A percentile compares a stretch with the other conserved stretches of the same genome.
Conservation (phyloP, 2,113 vertebrate genomes). For the Sminthopsis crassicaudata region DNA sequence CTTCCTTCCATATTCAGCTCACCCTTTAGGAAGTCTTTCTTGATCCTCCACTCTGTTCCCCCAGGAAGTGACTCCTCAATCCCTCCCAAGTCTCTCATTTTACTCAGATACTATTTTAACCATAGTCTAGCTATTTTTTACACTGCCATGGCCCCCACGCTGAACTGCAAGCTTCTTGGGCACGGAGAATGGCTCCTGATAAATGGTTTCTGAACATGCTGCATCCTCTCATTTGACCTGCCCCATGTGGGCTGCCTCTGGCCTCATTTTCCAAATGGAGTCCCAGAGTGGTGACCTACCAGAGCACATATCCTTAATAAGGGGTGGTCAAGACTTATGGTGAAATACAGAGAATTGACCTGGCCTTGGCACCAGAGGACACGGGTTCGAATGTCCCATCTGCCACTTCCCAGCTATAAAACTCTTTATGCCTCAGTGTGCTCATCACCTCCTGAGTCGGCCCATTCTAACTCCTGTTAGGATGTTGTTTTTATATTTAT, state of each 20-base stretch:
- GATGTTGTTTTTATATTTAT: not conserved
- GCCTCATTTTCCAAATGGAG: not conserved
- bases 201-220: not conserved
- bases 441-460: not conserved
- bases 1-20: not conserved
- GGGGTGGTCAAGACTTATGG: not conserved
- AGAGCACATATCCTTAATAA: not conserved
- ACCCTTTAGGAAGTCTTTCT: not conserved
- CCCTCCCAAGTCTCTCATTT: not conserved
- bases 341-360: not conserved
- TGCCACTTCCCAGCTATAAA: not conserved
- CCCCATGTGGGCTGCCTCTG: not conserved
- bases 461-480: not conserved
- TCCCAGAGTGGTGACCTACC: not conserved
- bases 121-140: not conserved
- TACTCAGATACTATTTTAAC: not conserved
- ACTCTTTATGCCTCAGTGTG: too few relatives aligned
- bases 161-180: not conserved
- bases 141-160: not conserved
- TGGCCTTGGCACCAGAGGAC: not conserved
- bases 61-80: not conserved
- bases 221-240: not conserved
- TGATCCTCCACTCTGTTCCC: not conserved
- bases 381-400: not conserved
- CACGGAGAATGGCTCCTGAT: not conserved